Conservation (phyloP, 2,113 vertebrate genomes). For the Sturnus vulgaris region DNA sequence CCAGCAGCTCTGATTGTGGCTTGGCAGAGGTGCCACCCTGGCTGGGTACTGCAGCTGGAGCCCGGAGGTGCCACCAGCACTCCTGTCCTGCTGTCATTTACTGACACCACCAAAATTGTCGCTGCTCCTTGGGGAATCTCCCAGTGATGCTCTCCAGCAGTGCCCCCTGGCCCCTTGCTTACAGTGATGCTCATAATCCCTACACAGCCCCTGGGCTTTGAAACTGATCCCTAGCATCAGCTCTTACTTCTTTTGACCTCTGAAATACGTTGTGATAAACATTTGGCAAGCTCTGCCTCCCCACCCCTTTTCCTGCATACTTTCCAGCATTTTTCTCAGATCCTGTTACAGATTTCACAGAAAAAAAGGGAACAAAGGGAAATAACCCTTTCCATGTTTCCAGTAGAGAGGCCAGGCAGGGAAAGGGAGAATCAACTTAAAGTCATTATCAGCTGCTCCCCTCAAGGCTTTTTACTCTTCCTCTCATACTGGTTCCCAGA, state of each 20-base stretch:
- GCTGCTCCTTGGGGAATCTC: background rate
- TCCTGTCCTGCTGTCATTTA: background rate
- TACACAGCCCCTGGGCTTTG: background rate
- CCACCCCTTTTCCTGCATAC: background rate
- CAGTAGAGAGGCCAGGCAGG: background rate
- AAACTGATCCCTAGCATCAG: background rate
- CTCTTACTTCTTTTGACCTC: background rate
- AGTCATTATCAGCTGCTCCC: background rate
- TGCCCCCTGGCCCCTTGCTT: background rate
- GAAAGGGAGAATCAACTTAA: background rate
- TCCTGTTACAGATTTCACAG: background rate
- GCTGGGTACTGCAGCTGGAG: background rate
- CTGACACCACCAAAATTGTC: background rate
- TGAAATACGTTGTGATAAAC: background rate
- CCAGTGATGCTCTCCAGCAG: background rate
- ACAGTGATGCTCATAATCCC: accelerated
- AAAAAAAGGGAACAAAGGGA: background rate
- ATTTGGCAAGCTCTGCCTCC: background rate
- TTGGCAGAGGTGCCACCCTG: background rate
- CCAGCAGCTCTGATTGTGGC: background rate
- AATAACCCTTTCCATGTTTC: background rate
- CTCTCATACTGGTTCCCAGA: background rate
- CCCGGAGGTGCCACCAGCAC: background rate
- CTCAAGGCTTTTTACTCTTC: background rate
- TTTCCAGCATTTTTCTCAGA: background rate